Conservation (phyloP, 2,797 vertebrate species). For the Acanthornis magna region DNA sequence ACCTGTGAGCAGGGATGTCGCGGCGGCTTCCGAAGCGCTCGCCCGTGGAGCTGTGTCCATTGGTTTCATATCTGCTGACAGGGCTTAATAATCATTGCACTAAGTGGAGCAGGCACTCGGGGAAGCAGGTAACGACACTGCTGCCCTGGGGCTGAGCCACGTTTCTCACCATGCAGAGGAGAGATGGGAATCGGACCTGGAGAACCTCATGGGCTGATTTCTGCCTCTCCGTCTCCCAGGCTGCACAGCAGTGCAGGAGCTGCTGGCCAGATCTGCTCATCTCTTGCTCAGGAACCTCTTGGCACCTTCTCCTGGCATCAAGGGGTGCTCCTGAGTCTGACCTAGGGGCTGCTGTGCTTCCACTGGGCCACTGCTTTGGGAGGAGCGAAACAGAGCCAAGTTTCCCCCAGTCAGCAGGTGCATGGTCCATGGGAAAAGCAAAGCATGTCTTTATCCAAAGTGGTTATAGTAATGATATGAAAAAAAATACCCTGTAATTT, state of each 20-base stretch:
- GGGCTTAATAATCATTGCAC: neutral
- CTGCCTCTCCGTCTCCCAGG: neutral
- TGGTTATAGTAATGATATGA: neutral
- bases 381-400: neutral
- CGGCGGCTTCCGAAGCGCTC: neutral
- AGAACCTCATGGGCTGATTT: neutral
- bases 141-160: neutral
- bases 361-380: neutral
- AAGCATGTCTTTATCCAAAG: neutral
- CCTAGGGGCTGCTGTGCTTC: accelerated
- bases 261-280: neutral
- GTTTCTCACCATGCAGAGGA: neutral
- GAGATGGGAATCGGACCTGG: accelerated
- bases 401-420: neutral
- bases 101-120: neutral
- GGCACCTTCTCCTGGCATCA: neutral
- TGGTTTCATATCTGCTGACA: conserved; percentile 38
- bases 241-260: accelerated
- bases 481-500: neutral
- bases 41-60: neutral
- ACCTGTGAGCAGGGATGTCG: neutral
- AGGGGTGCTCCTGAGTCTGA: neutral
- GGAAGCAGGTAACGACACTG: neutral
- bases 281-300: neutral
- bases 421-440: neutral